Evolutionary conservation across 2,113 vertebrate species (phyloP).

Genomic region (Epinephelus moara): DNA sequence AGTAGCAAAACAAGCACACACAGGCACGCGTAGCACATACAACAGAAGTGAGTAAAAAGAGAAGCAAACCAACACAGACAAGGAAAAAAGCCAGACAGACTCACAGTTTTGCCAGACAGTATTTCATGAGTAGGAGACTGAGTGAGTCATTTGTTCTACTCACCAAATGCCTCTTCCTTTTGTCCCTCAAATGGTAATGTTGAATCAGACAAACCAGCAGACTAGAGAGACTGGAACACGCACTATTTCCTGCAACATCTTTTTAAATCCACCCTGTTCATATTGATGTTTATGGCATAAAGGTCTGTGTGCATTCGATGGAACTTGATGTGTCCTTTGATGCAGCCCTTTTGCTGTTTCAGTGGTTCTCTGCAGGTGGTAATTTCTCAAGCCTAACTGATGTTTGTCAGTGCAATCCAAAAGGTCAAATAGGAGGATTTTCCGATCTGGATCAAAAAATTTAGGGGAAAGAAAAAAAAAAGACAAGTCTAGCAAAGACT

Average conservation of each 20-base stretch:
- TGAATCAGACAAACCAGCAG: constrained; percentile 39
- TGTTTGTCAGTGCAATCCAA: not conserved
- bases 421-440: not conserved
- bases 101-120: constrained; percentile 40
- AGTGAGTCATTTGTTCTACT: constrained; percentile 61
- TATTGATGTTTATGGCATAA: constrained; percentile 2
- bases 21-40: not conserved
- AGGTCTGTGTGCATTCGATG: not conserved
- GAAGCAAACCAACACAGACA: not conserved
- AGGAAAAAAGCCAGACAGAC: constrained; percentile 40
- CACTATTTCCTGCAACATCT: not conserved
- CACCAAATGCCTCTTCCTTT: constrained; percentile 59
- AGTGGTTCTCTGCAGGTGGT: not conserved
- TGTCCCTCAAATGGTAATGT: constrained; percentile 48
- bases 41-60: constrained; percentile 8
- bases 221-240: constrained; percentile 16
- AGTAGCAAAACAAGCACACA: constrained; percentile 18
- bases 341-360: not conserved
- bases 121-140: constrained; percentile 55
- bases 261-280: not conserved
- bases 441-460: not conserved
- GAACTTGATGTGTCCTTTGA: not conserved
- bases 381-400: not conserved
- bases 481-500: not conserved
- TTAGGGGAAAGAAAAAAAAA: not conserved